These are phyloP conservation scores for Bellardia pandia DNA, from an alignment of 2,888 invertebrate species.

Conservation along the genomic window DNA sequence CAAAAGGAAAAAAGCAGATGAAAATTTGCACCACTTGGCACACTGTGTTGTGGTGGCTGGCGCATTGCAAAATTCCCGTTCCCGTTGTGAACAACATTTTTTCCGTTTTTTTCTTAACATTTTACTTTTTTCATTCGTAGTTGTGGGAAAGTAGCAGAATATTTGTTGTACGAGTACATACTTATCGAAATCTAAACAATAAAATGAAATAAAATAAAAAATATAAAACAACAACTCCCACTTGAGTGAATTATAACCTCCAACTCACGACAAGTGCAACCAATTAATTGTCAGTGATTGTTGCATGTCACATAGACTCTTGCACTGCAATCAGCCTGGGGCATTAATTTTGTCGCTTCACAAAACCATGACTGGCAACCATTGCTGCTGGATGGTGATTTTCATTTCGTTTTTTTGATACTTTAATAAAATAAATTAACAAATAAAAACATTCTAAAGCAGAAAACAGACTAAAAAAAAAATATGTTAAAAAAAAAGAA, in stretches of 20 bases:
- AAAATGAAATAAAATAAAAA: constrained; percentile 9
- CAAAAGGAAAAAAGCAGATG: constrained; percentile 8
- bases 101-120: constrained; percentile 18
- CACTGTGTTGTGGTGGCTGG: constrained; percentile 30
- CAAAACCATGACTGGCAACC: constrained; percentile 65
- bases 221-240: constrained; percentile 62
- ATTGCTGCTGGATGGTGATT: constrained; percentile 33
- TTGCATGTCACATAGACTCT: constrained; percentile 68
- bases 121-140: constrained; percentile 41
- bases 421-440: constrained; percentile 17
- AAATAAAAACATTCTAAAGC: constrained; percentile 25
- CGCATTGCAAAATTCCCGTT: constrained; percentile 52
- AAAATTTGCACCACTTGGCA: constrained; percentile 58
- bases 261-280: constrained; percentile 73
- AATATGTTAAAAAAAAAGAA: constrained; percentile 1
- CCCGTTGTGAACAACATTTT: constrained; percentile 63
- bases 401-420: constrained; percentile 4
- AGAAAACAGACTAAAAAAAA: constrained; percentile 37
- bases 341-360: constrained; percentile 69
- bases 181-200: constrained; percentile 29
- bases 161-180: constrained; percentile 23
- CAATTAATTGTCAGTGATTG: constrained; percentile 73
- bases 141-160: constrained; percentile 65
- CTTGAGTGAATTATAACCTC: constrained; percentile 71
- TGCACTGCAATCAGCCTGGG: constrained; percentile 60